A percentile compares a stretch with the other conserved stretches of the same genome.
Conservation (phyloP, 2,113 vertebrate species). For the Camelus bactrianus region DNA sequence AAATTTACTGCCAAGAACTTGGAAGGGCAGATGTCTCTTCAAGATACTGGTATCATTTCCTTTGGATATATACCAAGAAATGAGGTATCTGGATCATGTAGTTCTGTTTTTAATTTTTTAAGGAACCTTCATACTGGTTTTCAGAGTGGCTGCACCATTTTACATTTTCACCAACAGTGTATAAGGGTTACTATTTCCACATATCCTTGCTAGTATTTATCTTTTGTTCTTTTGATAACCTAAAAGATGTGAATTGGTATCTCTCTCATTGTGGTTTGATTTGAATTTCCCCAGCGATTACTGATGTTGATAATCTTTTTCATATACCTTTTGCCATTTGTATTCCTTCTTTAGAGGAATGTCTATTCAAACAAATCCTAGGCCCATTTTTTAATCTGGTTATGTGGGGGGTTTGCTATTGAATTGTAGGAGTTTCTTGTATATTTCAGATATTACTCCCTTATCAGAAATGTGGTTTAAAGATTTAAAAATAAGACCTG, state of each 20-base stretch:
- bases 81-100: conserved; percentile 26
- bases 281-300: not conserved
- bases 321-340: not conserved
- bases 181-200: not conserved
- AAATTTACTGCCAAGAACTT: not conserved
- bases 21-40: not conserved
- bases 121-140: not conserved
- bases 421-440: not conserved
- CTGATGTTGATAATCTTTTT: not conserved
- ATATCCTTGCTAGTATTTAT: not conserved
- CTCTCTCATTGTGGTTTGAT: not conserved
- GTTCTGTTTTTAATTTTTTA: conserved; percentile 5
- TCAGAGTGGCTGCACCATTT: not conserved
- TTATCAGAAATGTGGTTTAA: not conserved
- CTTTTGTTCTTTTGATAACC: not conserved
- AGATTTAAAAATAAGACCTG: not conserved
- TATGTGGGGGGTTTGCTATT: not conserved
- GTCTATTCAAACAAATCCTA: not conserved
- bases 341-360: not conserved
- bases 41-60: not conserved
- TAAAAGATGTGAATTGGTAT: not conserved
- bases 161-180: not conserved
- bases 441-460: not conserved
- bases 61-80: not conserved
- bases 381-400: not conserved